A percentile compares a stretch with the other conserved stretches of the same genome.
phyloP scores from a whole-genome alignment of 2,797 vertebrate genomes.

The Coregonus ussuriensis region DNA sequence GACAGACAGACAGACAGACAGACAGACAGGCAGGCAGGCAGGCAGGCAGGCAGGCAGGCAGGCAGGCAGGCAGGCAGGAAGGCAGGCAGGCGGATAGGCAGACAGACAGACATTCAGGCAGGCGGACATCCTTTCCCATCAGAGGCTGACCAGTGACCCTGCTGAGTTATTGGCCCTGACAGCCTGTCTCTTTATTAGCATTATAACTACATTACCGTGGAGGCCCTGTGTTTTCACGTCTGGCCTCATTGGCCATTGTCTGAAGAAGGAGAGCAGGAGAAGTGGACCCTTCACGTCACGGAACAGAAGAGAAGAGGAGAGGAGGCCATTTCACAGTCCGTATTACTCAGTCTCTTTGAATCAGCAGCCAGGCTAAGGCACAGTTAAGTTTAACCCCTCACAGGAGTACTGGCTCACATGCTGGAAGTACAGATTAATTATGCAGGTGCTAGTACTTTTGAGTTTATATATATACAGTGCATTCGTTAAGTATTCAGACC shows the following conservation, averaged over 20 bases:
- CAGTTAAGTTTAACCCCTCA: not conserved
- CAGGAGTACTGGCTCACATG: not conserved
- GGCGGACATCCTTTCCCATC: not conserved
- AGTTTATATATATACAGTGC: not conserved
- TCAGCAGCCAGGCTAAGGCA: not conserved
- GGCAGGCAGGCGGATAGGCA: not conserved
- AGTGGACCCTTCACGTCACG: not conserved
- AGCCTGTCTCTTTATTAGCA: constrained; percentile 5
- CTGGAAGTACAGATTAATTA: not conserved
- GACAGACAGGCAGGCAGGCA: not conserved
- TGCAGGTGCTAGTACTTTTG: not conserved
- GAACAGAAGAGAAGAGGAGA: not conserved
- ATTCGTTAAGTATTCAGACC: no score
- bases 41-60: not conserved
- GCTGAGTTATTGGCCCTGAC: not conserved
- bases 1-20: not conserved
- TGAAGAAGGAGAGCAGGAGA: not conserved
- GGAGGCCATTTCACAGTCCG: not conserved
- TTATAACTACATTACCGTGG: constrained; percentile 5
- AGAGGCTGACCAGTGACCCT: not conserved
- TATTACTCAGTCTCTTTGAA: not conserved
- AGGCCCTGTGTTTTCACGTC: not conserved
- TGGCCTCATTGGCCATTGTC: not conserved
- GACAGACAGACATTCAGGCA: not conserved
- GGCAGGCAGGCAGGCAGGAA: not conserved